Percentiles rank a stretch among this genome's conserved stretches.
phyloP scores from a whole-genome alignment of 2,797 vertebrate genomes.

The Chloroceryle amazona region DNA sequence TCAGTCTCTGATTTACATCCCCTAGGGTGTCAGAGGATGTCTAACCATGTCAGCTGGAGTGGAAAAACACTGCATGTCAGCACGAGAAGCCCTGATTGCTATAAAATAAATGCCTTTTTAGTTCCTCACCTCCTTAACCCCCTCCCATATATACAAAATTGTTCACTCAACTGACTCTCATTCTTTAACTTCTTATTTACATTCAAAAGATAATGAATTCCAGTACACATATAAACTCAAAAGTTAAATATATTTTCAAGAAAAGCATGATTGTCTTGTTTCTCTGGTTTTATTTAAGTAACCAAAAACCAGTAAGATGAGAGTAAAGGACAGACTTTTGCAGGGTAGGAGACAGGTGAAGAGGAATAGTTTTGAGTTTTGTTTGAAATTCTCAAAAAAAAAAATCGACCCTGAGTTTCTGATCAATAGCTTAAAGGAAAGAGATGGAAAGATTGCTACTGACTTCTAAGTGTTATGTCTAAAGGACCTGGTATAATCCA shows the following conservation, averaged over 20 bases:
- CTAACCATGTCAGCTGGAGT: constrained; percentile 40
- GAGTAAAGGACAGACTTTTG: neutral
- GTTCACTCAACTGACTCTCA: neutral
- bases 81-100: constrained; percentile 20
- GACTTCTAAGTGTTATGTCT: neutral
- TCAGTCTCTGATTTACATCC: constrained; percentile 48
- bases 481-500: neutral
- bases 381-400: neutral
- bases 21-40: neutral
- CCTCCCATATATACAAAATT: neutral
- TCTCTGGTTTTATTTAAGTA: neutral
- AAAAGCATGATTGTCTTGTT: neutral
- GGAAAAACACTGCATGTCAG: constrained; percentile 65
- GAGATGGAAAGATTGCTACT: neutral
- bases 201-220: neutral
- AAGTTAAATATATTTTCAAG: neutral
- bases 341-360: neutral
- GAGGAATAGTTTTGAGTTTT: neutral
- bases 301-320: neutral
- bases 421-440: constrained; percentile 22
- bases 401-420: neutral
- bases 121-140: neutral
- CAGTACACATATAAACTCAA: neutral
- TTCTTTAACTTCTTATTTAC: neutral
- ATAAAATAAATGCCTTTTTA: constrained; percentile 22